Percentiles rank a stretch among this genome's conserved stretches.
Conservation (phyloP, 2,113 vertebrate species). For the Carettochelys insculpta region DNA sequence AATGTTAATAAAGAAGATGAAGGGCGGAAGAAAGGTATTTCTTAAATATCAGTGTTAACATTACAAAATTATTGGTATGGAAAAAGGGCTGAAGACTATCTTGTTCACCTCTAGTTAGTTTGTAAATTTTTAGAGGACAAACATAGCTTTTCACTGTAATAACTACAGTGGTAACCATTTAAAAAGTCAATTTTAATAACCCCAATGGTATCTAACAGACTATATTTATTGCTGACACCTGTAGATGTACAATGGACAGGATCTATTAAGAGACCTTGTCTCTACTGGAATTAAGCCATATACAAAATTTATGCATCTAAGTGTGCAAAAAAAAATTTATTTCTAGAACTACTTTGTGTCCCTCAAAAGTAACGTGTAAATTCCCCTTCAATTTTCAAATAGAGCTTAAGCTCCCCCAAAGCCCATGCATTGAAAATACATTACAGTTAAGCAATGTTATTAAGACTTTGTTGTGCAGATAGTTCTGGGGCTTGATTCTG, state of each 20-base stretch:
- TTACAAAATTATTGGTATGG: not conserved
- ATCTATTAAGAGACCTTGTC: not conserved
- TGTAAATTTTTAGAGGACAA: not conserved
- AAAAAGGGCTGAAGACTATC: not conserved
- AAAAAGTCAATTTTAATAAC: not conserved
- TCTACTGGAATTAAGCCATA: not conserved
- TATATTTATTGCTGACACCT: not conserved
- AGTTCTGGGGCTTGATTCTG: not conserved
- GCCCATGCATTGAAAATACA: not conserved
- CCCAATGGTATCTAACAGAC: not conserved
- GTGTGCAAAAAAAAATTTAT: not conserved
- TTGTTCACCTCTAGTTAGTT: not conserved
- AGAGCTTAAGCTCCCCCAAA: not conserved
- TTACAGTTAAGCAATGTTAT: not conserved
- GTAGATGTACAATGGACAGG: not conserved
- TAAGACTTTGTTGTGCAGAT: not conserved
- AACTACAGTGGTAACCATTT: not conserved
- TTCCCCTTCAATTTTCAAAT: not conserved
- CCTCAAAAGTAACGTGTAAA: not conserved
- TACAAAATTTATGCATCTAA: not conserved
- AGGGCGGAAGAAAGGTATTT: constrained; percentile 9
- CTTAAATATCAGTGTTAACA: not conserved
- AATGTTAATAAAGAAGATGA: not conserved
- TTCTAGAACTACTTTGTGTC: not conserved
- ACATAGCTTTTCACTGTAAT: not conserved